phyloP scores from a whole-genome alignment of 2,113 vertebrate genomes.

The Mastomys coucha region DNA sequence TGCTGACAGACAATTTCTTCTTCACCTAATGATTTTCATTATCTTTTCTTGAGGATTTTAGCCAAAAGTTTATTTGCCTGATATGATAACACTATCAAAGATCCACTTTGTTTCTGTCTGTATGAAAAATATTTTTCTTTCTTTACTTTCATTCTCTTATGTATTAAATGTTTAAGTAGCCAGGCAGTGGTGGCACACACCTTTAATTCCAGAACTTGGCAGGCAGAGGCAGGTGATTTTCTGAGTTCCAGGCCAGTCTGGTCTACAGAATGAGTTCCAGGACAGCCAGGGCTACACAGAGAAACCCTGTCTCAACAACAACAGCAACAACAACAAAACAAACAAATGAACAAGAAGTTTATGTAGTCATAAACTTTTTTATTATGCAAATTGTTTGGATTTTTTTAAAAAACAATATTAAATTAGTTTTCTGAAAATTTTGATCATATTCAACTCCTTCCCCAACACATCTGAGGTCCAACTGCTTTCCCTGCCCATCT shows the following conservation, averaged over 20 bases:
- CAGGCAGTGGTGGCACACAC: too few relatives aligned
- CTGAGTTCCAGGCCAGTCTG: too few relatives aligned
- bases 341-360: not conserved
- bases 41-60: not conserved
- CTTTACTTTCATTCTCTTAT: not conserved
- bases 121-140: not conserved
- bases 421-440: not conserved
- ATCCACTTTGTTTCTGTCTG: not conserved
- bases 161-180: not conserved
- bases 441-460: not conserved
- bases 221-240: too few relatives aligned
- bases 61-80: not conserved
- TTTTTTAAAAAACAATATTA: not conserved
- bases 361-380: not conserved
- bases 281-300: too few relatives aligned
- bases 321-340: too few relatives aligned
- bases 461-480: not conserved
- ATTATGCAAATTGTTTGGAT: not conserved
- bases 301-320: too few relatives aligned
- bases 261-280: too few relatives aligned
- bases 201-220: too few relatives aligned
- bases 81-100: not conserved
- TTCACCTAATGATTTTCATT: not conserved
- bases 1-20: not conserved
- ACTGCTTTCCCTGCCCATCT: not conserved